Evolutionary conservation across 2,888 invertebrate species (phyloP).

Genomic region (Limenitis arthemis): DNA sequence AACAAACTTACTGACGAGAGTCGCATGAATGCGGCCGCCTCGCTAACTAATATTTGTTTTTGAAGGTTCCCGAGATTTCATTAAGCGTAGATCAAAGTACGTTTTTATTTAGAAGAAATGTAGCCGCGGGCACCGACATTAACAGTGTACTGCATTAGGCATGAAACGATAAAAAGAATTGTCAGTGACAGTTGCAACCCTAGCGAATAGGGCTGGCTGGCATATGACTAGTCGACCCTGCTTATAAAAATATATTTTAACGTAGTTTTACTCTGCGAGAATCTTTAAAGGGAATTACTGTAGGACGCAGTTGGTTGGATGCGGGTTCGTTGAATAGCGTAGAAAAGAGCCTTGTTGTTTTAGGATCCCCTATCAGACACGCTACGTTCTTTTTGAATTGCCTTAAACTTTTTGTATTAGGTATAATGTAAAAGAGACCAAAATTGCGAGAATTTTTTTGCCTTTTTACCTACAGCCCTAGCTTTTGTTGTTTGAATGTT

Average conservation of each 20-base stretch:
- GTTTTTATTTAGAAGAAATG: slow-evolving; percentile 20
- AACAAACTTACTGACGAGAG: too few species aligned
- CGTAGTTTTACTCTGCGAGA: slow-evolving; percentile 16
- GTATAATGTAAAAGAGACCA: background rate
- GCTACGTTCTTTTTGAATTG: slow-evolving; percentile 8
- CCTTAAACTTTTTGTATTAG: slow-evolving; percentile 3
- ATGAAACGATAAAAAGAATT: slow-evolving; percentile 30
- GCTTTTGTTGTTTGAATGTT: slow-evolving; percentile 7
- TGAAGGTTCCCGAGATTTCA: slow-evolving; percentile 27
- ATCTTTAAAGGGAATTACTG: slow-evolving; percentile 17
- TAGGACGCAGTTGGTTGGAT: slow-evolving; percentile 22
- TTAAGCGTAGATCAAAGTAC: slow-evolving; percentile 34
- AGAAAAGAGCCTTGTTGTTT: slow-evolving; percentile 25
- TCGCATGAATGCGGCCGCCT: too few species aligned
- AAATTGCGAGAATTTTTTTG: background rate
- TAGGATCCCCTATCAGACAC: slow-evolving; percentile 21
- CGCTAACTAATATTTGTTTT: slow-evolving; percentile 19
- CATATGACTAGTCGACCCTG: slow-evolving; percentile 3
- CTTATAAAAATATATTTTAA: slow-evolving; percentile 13
- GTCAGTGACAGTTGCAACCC: slow-evolving; percentile 26
- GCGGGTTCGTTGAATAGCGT: slow-evolving; percentile 26
- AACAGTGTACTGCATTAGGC: slow-evolving; percentile 22
- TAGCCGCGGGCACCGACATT: slow-evolving; percentile 26
- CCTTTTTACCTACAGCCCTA: slow-evolving; percentile 7
- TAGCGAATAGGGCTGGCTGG: slow-evolving; percentile 25